Conservation (phyloP, 1,140 invertebrate genomes). For the Eupristina koningsbergeri region DNA sequence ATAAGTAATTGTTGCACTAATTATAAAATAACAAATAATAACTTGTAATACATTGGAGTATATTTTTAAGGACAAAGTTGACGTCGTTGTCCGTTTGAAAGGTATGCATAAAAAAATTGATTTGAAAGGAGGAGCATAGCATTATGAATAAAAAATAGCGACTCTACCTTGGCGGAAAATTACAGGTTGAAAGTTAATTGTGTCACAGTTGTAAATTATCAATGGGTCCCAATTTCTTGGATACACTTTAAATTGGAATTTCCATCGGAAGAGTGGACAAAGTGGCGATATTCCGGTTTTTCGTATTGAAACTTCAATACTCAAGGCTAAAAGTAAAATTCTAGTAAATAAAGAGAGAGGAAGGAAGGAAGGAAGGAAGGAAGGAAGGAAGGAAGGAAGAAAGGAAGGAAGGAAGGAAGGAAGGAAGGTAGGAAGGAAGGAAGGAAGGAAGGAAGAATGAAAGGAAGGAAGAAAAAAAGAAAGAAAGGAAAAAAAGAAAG, state of each 20-base stretch:
- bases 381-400: background rate
- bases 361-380: background rate
- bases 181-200: background rate
- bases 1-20: too few species aligned
- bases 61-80: too few species aligned
- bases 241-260: slow-evolving; percentile 12
- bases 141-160: background rate
- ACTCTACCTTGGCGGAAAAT: background rate
- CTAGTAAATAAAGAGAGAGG: background rate
- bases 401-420: background rate
- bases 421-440: background rate
- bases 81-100: too few species aligned
- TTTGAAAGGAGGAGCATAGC: too few species aligned
- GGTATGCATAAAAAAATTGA: too few species aligned
- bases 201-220: background rate
- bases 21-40: too few species aligned
- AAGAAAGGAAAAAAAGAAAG: too few species aligned
- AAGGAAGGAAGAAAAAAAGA: too few species aligned
- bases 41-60: too few species aligned
- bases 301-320: background rate
- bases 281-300: too few species aligned
- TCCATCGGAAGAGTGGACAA: background rate
- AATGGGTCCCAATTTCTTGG: background rate
- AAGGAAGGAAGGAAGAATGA: too few species aligned
- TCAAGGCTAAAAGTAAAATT: background rate